Percentiles rank a stretch among this genome's conserved stretches.
phyloP scores from a whole-genome alignment of 2,113 vertebrate species.

The Falcunculus frontatus region DNA sequence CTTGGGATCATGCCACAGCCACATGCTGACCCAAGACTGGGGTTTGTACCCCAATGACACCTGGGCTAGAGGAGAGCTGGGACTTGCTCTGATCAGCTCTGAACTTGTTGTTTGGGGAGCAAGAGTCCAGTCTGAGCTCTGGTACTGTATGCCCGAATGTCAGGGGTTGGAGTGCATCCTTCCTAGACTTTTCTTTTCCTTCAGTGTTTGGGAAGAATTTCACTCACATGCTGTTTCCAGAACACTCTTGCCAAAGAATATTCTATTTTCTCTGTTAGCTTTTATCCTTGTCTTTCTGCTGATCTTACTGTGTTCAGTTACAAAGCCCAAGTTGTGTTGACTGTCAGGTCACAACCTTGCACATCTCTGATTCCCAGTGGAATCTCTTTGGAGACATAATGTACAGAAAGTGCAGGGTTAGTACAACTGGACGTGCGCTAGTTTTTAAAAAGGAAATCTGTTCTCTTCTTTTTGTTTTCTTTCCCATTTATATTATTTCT shows the following conservation, averaged over 20 bases:
- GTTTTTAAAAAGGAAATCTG: not conserved
- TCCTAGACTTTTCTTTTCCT: not conserved
- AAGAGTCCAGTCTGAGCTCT: not conserved
- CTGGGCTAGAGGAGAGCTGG: not conserved
- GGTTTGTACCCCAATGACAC: accelerated
- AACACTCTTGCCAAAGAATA: not conserved
- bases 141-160: not conserved
- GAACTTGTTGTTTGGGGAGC: not conserved
- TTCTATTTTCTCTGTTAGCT: not conserved
- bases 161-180: not conserved
- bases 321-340: not conserved
- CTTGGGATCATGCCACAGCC: not conserved
- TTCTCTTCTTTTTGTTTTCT: not conserved
- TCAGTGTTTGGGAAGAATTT: not conserved
- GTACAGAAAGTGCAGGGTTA: not conserved
- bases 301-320: not conserved
- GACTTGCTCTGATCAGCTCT: not conserved
- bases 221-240: not conserved
- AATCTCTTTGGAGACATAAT: not conserved
- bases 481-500: not conserved
- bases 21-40: not conserved
- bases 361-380: not conserved
- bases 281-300: not conserved
- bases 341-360: not conserved
- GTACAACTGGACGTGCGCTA: not conserved